phyloP scores from a whole-genome alignment of 2,113 vertebrate genomes.

The Erpornis zantholeuca region DNA sequence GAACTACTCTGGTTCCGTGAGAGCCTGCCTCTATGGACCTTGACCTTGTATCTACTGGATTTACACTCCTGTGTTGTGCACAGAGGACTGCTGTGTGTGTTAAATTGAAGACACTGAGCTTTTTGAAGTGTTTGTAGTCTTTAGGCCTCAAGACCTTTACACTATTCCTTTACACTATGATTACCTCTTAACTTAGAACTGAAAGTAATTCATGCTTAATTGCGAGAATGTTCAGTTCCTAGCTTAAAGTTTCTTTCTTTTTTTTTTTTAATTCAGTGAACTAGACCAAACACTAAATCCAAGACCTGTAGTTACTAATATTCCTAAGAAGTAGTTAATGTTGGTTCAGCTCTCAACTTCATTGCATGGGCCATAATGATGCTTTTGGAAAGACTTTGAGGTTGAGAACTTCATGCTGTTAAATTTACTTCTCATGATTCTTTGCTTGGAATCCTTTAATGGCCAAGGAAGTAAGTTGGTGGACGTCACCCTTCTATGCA shows the following conservation, averaged over 20 bases:
- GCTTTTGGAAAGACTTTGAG: background rate
- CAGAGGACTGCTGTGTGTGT: rapidly evolving
- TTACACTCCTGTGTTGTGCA: background rate
- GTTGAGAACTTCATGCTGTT: background rate
- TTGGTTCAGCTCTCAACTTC: background rate
- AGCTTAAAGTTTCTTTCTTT: background rate
- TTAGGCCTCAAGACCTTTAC: background rate
- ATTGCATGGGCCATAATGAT: rapidly evolving
- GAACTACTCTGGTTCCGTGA: background rate
- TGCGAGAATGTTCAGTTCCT: background rate
- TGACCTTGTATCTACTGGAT: background rate
- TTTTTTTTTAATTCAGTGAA: background rate
- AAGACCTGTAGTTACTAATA: background rate
- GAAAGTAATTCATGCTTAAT: background rate
- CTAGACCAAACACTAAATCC: background rate
- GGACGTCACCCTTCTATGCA: background rate
- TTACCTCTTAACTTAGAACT: background rate
- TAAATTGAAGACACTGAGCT: background rate
- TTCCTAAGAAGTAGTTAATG: background rate
- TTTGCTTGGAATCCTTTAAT: background rate
- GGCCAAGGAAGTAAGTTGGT: background rate
- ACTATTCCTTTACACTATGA: background rate
- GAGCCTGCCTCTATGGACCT: background rate
- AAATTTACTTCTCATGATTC: background rate
- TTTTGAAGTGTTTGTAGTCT: background rate